Base-by-base conservation (phyloP, 2,888 invertebrate species). In the Loripinus fragilis region DNA sequence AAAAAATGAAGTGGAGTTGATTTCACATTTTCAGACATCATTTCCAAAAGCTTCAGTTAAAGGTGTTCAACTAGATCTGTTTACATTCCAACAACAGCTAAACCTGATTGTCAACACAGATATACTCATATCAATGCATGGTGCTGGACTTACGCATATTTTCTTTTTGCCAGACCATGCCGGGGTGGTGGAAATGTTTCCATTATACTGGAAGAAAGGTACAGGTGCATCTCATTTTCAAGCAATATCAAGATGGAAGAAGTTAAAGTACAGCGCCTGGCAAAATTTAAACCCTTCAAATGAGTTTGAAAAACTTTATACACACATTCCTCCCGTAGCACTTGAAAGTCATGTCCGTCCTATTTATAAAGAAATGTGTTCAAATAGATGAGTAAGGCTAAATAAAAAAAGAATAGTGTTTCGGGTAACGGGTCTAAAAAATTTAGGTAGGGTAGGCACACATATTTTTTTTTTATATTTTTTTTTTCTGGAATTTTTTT, bases 121-220 rank as follows among this genome's bases (percentile, higher is more conserved):
- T 83, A 88, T 93, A 67, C 81, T 93, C 20, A 85, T 93, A 0
- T 93, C 93, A 7, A 93, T 93, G 92, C 93, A 93, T 72, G 93
- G 93, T 15, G 93, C 93, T 2, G 93, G 93, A 5, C 81, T 93
- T 48, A 89, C 91, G 10, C 92, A 93, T 76, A 86, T 91, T 17
- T 74, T 93, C 30, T 92, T 93, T 74, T 78, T 93, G 30, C 92
- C 92, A 1, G 70, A 81, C 8, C 89, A 90, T 74, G 89, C 90
- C 0, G 92, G 88, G 3, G 86, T 93, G 0, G 80, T 93, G n/a
- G 93, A 93, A 78, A 71, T 93, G n/a, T 89, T 88, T 66, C 91
- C 93, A 0, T 79, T 80, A 7, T 91, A 92, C 78, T 91, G 83
- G 81, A 72, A 80, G 12, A 85, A 83, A 65, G 78, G 45, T 64